Percentiles rank a stretch among this genome's conserved stretches.
Evolutionary conservation across 2,888 invertebrate genomes (phyloP).

Genomic region (Eristalis tenax): DNA sequence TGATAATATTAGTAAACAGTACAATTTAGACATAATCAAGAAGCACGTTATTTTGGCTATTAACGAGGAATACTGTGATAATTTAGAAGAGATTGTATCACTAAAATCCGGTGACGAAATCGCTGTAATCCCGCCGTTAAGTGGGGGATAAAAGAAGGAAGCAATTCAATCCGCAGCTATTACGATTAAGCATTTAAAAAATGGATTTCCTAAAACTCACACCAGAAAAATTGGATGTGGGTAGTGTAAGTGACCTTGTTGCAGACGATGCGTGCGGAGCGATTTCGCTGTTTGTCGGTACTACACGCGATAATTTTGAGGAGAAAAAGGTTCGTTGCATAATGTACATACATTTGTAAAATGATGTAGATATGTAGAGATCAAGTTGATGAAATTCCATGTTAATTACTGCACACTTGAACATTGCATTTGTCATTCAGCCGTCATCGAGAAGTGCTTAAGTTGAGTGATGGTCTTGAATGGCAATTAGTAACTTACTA

Average conservation of each 20-base stretch:
- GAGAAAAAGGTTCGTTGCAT: slow-evolving; percentile 85
- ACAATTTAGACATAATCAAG: slow-evolving; percentile 86
- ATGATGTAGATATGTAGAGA: background rate
- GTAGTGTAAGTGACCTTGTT: slow-evolving; percentile 86
- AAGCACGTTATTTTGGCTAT: slow-evolving; percentile 89
- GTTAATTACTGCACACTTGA: background rate
- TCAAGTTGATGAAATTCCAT: background rate
- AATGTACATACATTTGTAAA: background rate
- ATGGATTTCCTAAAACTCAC: slow-evolving; percentile 89
- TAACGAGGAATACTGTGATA: slow-evolving; percentile 90
- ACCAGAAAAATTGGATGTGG: slow-evolving; percentile 86
- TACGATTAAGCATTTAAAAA: slow-evolving; percentile 2
- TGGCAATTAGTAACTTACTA: background rate
- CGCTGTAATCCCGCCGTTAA: slow-evolving; percentile 96
- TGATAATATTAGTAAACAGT: slow-evolving; percentile 84
- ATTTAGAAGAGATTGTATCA: slow-evolving; percentile 82
- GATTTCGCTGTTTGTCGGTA: slow-evolving; percentile 93
- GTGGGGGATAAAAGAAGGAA: slow-evolving; percentile 88
- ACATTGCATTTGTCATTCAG: background rate
- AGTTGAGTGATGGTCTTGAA: background rate
- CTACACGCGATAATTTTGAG: slow-evolving; percentile 92
- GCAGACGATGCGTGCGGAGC: slow-evolving; percentile 91
- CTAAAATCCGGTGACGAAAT: slow-evolving; percentile 89
- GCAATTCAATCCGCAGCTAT: background rate
- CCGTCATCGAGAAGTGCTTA: background rate